Evolutionary conservation across 1,140 invertebrate genomes (phyloP).

Genomic region (Cheumatopsyche charites): DNA sequence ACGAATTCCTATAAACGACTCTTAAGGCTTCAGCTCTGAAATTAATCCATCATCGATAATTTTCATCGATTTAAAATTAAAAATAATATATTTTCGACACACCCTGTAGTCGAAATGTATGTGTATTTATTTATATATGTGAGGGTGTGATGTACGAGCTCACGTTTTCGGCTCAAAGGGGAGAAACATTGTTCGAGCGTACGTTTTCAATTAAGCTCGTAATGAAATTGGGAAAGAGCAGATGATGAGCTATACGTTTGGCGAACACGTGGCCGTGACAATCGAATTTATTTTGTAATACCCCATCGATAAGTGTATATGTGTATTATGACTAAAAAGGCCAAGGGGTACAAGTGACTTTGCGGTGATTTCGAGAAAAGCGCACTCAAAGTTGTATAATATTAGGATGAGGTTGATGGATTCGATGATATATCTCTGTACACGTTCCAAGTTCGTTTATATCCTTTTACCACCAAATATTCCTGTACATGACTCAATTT

Average conservation of each 20-base stretch:
- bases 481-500: too few relatives aligned
- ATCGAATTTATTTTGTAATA: constrained; percentile 26
- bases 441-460: too few relatives aligned
- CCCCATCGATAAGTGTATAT: constrained; percentile 3
- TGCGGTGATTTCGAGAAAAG: too few relatives aligned
- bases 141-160: background rate
- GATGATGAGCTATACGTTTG: constrained; percentile 21
- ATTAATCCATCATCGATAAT: too few relatives aligned
- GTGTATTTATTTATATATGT: background rate
- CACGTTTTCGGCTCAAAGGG: constrained; percentile 1
- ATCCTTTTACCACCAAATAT: too few relatives aligned
- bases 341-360: too few relatives aligned
- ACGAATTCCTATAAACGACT: too few relatives aligned
- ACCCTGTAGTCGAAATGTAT: background rate
- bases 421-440: too few relatives aligned
- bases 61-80: too few relatives aligned
- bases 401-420: too few relatives aligned
- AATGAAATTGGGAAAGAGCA: constrained; percentile 22
- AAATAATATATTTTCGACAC: background rate
- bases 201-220: constrained; percentile 28
- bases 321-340: background rate
- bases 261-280: constrained; percentile 13
- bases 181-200: constrained; percentile 27
- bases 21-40: too few relatives aligned
- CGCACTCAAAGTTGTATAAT: too few relatives aligned